Conservation (phyloP, 2,888 invertebrate genomes). For the Cerastis rubricosa region DNA sequence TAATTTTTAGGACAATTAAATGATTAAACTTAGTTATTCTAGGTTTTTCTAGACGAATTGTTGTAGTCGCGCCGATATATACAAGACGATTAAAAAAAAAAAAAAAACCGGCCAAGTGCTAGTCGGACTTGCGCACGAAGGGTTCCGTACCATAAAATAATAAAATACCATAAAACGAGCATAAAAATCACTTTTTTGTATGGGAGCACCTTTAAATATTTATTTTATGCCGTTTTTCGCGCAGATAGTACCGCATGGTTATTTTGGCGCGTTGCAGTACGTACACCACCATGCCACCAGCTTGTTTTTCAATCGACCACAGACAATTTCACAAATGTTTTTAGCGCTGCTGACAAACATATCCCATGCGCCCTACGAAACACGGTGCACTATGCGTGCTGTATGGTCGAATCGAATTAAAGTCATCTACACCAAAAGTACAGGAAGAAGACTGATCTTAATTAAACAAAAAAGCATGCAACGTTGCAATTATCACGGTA, state of each 20-base stretch:
- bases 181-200: too few relatives aligned
- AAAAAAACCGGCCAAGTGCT: too few relatives aligned
- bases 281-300: not conserved
- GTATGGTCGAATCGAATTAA: not conserved
- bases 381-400: not conserved
- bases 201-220: too few relatives aligned
- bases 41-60: too few relatives aligned
- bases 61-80: too few relatives aligned
- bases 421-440: not conserved
- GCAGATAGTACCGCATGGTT: not conserved
- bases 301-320: not conserved
- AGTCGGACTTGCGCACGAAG: too few relatives aligned
- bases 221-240: too few relatives aligned
- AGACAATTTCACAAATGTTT: not conserved
- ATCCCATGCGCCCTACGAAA: not conserved
- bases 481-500: not conserved
- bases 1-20: too few relatives aligned
- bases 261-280: not conserved
- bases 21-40: too few relatives aligned
- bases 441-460: not conserved
- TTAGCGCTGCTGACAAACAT: not conserved
- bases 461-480: not conserved
- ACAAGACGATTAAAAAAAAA: too few relatives aligned
- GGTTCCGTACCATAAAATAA: too few relatives aligned
- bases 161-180: too few relatives aligned